Percentiles rank a stretch among this genome's conserved stretches.
Evolutionary conservation across 2,888 invertebrate species (phyloP).

Genomic region (Chymomyza amoena): DNA sequence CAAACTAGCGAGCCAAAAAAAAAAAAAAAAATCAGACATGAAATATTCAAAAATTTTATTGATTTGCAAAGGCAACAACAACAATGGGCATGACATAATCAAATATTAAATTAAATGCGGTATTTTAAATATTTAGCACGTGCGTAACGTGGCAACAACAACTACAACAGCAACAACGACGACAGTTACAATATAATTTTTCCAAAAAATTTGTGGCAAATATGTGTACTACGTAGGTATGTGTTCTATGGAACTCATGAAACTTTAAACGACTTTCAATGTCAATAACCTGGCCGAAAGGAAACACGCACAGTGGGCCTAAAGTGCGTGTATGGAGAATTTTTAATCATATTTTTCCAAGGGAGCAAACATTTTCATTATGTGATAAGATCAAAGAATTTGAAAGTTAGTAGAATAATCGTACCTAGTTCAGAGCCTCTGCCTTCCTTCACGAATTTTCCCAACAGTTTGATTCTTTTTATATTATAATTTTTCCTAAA

Average conservation of each 20-base stretch:
- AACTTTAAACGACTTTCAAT: constrained; percentile 1
- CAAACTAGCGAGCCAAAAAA: constrained; percentile 20
- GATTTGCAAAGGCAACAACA: constrained; percentile 44
- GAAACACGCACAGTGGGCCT: not conserved
- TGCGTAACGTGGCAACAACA: constrained; percentile 17
- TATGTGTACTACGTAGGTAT: no score
- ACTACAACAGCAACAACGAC: not conserved
- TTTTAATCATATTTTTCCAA: no score
- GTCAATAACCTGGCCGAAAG: constrained; percentile 49
- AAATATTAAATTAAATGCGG: constrained; percentile 12
- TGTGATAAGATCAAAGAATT: no score
- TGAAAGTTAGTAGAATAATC: no score
- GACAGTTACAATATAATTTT: not conserved
- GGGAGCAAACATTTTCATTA: no score
- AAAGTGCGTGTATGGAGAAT: no score
- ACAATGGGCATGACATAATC: constrained; percentile 5
- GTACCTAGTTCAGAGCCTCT: no score
- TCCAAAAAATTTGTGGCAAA: no score
- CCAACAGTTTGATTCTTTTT: no score
- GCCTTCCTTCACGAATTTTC: no score
- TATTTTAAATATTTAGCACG: constrained; percentile 50
- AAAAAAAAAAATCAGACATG: constrained; percentile 44
- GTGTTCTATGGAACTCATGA: not conserved
- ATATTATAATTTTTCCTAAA: no score
- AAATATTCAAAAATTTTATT: constrained; percentile 57